phyloP scores from a whole-genome alignment of 1,140 invertebrate genomes.

The Musca vetustissima region DNA sequence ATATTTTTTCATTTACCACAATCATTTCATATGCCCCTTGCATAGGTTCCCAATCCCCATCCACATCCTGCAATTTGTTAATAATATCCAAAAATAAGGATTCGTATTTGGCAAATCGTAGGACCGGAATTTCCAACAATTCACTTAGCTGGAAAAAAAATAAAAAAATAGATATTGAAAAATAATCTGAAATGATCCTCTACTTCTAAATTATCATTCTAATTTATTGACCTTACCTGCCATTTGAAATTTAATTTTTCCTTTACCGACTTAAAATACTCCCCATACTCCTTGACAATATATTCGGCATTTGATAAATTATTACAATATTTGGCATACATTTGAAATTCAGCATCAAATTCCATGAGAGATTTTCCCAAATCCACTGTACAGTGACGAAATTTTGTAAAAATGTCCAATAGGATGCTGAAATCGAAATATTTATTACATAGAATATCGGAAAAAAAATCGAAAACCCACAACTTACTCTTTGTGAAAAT shows the following conservation, averaged over 20 bases:
- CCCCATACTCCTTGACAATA: neutral
- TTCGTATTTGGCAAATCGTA: too few species aligned
- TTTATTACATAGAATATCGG: too few species aligned
- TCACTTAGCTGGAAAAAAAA: too few species aligned
- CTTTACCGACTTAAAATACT: neutral
- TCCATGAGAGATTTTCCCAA: neutral
- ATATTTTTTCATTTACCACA: too few species aligned
- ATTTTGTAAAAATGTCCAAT: neutral
- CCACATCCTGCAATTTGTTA: neutral
- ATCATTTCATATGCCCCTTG: too few species aligned
- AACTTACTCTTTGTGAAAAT: conserved; percentile 3
- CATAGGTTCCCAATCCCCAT: too few species aligned
- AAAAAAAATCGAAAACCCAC: too few species aligned
- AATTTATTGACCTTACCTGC: neutral
- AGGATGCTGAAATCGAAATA: neutral
- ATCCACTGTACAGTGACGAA: neutral
- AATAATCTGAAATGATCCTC: too few species aligned
- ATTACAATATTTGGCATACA: neutral
- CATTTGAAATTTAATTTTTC: neutral
- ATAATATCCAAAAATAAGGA: neutral
- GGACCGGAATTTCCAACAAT: too few species aligned
- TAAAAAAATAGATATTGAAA: too few species aligned
- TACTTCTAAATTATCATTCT: too few species aligned
- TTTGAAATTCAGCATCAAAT: neutral
- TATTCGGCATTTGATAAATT: neutral